Evolutionary conservation across 2,888 invertebrate genomes (phyloP), one percentile per base, ranked within the genome.

Genomic region (Oegoconia quadripuncta): DNA sequence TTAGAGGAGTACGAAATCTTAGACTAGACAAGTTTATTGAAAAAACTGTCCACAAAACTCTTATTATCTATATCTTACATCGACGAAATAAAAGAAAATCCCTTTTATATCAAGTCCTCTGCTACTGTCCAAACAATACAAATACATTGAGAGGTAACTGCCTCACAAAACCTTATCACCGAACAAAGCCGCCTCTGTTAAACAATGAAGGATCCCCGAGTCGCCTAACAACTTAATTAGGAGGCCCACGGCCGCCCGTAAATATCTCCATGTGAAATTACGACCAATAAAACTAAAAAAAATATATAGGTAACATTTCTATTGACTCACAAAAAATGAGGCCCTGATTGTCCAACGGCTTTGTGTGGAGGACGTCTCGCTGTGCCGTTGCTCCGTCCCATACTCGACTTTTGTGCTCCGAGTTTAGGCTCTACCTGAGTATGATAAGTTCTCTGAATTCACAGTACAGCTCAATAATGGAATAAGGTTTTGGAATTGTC

Each of bases 211-310:
- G 69, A 69, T 64, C 65, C 62, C 65, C 51, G 63, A 76, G 76
- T 77, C 74, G 52, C 74, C 79, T 84, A 86, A 86, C 86, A 86
- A 84, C 86, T 87, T 86, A 86, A 87, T 87, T 86, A 86, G 80
- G 76, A 74, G 81, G 76, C 76, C 83, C 74, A 73, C 69, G 77
- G 81, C 76, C 74, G 81, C 74, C 79, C 82, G 81, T 87, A 87
- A 86, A 86, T 84, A 86, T 82, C 70, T 74, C 72, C 62, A 84
- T 76, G 84, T 83, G 72, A 86, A 87, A 86, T 87, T 81, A 86
- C 80, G 84, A 79, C 78, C 79, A 75, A 84, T 86, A 84, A 84
- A 84, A 81, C 71, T 58, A 81, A 86, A 86, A 82, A 84, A 87
- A n/a, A n/a, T n/a, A n/a, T n/a, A 82, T 75, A 72, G 79, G 84